phyloP scores from a whole-genome alignment of 2,113 vertebrate genomes.

The Cathartes aura region DNA sequence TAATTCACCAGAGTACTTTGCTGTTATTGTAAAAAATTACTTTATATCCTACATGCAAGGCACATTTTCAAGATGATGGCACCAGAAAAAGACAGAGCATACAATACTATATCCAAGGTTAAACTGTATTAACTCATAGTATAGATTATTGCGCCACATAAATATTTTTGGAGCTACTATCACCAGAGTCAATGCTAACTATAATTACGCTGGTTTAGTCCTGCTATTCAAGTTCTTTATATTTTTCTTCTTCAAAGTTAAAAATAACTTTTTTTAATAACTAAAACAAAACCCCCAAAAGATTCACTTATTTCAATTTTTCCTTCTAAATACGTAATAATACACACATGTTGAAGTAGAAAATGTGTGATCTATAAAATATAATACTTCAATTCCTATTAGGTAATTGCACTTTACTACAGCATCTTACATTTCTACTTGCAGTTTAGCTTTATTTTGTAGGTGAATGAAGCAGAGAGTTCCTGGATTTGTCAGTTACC shows the following conservation, averaged over 20 bases:
- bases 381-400: background rate
- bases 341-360: background rate
- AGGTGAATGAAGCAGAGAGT: background rate
- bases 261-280: background rate
- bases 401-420: background rate
- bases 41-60: background rate
- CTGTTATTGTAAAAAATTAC: background rate
- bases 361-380: background rate
- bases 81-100: background rate
- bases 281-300: background rate
- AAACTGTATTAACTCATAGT: background rate
- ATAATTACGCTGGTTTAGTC: background rate
- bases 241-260: background rate
- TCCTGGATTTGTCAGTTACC: background rate
- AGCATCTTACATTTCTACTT: background rate
- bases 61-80: background rate
- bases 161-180: background rate
- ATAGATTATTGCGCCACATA: background rate
- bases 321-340: background rate
- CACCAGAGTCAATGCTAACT: background rate
- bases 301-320: background rate
- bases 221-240: background rate
- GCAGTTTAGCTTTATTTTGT: background rate
- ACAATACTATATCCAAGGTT: background rate
- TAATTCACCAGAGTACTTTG: background rate